phyloP scores from a whole-genome alignment of 37 sponge, comb jelly and placozoan genomes.

The Cladorhizidae sp. region DNA sequence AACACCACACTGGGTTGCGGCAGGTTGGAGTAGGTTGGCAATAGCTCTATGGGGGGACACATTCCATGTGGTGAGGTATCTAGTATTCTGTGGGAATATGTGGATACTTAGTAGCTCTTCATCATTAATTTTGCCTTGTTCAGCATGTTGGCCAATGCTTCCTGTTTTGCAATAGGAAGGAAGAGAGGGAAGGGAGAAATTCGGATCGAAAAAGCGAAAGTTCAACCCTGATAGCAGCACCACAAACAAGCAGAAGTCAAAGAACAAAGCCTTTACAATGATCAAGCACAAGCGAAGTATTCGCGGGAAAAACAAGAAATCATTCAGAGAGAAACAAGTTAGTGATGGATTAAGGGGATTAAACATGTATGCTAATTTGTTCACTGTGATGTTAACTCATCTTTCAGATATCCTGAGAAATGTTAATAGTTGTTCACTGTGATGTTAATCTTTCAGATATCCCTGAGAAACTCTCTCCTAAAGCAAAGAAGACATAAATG shows the following conservation, averaged over 20 bases:
- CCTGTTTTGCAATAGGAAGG: slow-evolving; percentile 42
- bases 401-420: neutral
- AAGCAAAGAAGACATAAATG: slow-evolving; percentile 18
- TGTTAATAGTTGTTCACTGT: neutral
- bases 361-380: no score
- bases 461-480: slow-evolving; percentile 24
- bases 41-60: no score
- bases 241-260: slow-evolving; percentile 75
- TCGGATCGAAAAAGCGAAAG: slow-evolving; percentile 46
- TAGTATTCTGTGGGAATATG: no score
- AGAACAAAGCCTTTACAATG: slow-evolving; percentile 81
- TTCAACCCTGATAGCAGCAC: slow-evolving; percentile 68
- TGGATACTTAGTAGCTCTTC: no score
- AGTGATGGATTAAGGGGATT: neutral
- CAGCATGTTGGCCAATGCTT: no score
- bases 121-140: no score
- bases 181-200: slow-evolving; percentile 63
- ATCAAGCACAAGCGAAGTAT: slow-evolving; percentile 61
- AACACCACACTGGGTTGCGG: no score
- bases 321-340: slow-evolving; percentile 88
- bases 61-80: no score
- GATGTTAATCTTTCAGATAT: neutral
- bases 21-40: no score
- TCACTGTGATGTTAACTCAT: neutral
- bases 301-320: slow-evolving; percentile 66